A percentile compares a stretch with the other conserved stretches of the same genome.
Evolutionary conservation across 2,797 vertebrate species (phyloP).

Genomic region (Mastacembelus armatus): DNA sequence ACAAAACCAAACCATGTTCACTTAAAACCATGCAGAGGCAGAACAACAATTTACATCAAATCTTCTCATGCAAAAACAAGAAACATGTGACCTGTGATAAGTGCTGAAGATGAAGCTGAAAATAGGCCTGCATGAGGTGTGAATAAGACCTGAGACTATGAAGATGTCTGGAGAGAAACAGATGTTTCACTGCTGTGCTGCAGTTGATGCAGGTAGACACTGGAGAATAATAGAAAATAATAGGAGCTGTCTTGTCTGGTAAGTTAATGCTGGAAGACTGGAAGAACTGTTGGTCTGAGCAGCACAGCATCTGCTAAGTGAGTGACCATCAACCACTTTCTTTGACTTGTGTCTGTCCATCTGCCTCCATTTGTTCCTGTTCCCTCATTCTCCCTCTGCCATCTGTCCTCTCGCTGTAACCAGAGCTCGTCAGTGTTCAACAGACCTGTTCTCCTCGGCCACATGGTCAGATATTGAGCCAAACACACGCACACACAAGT

Average conservation of each 20-base stretch:
- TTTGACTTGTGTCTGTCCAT: background rate
- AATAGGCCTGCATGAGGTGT: background rate
- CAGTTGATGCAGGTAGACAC: background rate
- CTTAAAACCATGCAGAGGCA: too few species aligned
- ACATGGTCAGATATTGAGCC: conserved; percentile 22
- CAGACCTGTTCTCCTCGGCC: background rate
- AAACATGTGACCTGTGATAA: background rate
- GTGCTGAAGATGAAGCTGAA: background rate
- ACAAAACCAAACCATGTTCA: too few species aligned
- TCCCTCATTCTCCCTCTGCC: conserved; percentile 18
- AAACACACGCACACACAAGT: background rate
- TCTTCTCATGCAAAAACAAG: too few species aligned
- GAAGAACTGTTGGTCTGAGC: too few species aligned
- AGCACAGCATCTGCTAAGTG: conserved; percentile 5
- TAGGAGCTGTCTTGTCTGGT: background rate
- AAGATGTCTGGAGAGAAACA: background rate
- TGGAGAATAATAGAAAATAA: background rate
- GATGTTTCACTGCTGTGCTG: background rate
- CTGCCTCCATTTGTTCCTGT: background rate
- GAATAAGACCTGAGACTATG: background rate
- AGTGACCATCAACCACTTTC: background rate
- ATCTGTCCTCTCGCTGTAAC: conserved; percentile 51
- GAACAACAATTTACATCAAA: too few species aligned
- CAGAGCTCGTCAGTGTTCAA: conserved; percentile 16
- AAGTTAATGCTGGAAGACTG: too few species aligned